Percentiles rank a stretch among this genome's conserved stretches.
phyloP scores from a whole-genome alignment of 2,113 vertebrate species.

The Lasiurus cinereus region DNA sequence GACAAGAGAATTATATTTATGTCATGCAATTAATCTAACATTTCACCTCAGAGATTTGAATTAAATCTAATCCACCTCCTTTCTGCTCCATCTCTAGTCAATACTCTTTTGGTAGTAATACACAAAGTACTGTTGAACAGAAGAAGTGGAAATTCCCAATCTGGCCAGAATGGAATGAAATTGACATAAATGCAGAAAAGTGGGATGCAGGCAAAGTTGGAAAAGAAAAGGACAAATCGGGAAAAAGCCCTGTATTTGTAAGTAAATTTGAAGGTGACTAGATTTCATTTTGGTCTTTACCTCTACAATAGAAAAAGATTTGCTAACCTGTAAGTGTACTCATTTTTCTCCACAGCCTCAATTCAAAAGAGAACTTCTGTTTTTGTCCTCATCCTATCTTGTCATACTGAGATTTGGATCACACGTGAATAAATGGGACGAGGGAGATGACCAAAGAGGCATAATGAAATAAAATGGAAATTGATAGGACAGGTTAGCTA shows the following conservation, averaged over 20 bases:
- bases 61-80: not conserved
- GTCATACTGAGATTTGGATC: not conserved
- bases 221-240: conserved; percentile 90
- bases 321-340: rapidly evolving
- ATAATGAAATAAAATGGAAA: not conserved
- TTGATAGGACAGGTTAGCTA: not conserved
- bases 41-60: conserved; percentile 15
- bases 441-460: not conserved
- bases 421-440: not conserved
- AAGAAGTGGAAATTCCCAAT: conserved; percentile 87
- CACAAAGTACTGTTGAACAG: conserved; percentile 71
- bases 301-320: not conserved
- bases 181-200: conserved; percentile 93
- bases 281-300: not conserved
- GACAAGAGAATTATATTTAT: not conserved
- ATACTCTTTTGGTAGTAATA: not conserved
- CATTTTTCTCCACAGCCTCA: not conserved
- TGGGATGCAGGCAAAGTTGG: conserved; percentile 91
- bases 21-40: not conserved
- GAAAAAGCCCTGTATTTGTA: conserved; percentile 87
- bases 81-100: conserved; percentile 79
- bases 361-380: not conserved
- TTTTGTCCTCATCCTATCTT: not conserved
- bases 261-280: conserved; percentile 74
- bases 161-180: conserved; percentile 97